Evolutionary conservation across 2,888 invertebrate species (phyloP), one percentile per base, ranked within the genome.

Genomic region (Noctua fimbriata): DNA sequence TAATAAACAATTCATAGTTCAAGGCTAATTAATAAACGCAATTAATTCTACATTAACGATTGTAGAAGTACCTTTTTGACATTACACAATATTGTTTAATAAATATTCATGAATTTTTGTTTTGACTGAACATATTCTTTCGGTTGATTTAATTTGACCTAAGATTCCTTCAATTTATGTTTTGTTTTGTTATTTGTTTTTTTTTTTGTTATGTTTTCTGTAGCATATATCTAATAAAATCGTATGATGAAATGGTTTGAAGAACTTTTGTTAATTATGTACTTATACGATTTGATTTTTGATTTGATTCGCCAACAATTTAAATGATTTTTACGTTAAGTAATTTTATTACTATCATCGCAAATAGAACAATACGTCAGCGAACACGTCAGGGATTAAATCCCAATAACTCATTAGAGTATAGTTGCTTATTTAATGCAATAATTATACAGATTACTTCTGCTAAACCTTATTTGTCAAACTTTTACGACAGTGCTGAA

Each of bases 11-110:
- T 49, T 28, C 24, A 69, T 10, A 78, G 49, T 60, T 49, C 81
- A 78, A 49, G 81, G 81, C 41, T 81, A 70, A 70, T 49, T 32
- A 28, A 24, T 32, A 60, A 49, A 79, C 1, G n/a, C 60, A 49
- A 78, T 78, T 70, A 69, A 69, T 49, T 79, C 5, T 14, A 41
- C 55, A 78, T 58, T 41, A 78, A 70, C 10, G 60, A 32, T 41
- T 80, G 21, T 32, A 70, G 10, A 55, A 16, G 41, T 16, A 16
- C 52, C 28, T n/a, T 69, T 24, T 60, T 18, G 18, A 41, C 18
- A 21, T 41, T 12, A 47, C 18, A 47, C 18, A 79, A 55, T 47
- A 58, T 47, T 28, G 36, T 36, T 18, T 6, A 49, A 41, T 73
- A 28, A 32, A 79, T 66, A 77, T 66, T 79, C 28, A 52, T 16